These are phyloP conservation scores for Deroplatys truncata DNA, from an alignment of 2,888 invertebrate genomes.

Conservation along the genomic window DNA sequence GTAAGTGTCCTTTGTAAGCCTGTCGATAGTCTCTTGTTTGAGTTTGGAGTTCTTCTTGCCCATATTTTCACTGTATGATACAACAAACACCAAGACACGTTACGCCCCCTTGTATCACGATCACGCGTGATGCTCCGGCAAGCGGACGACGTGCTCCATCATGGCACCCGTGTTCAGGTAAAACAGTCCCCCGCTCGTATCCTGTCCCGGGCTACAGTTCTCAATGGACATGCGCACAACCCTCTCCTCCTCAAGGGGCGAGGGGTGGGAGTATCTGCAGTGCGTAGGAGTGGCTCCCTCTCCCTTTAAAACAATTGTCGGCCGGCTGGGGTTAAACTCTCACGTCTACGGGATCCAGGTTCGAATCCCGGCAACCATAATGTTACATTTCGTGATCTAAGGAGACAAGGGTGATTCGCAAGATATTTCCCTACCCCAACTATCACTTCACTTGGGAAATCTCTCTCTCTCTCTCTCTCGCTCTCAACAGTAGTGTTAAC, in stretches of 20 bases:
- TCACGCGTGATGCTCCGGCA: neutral
- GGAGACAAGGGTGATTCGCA: no score
- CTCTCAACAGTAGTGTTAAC: no score
- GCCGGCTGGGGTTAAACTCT: no score
- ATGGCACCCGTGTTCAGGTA: neutral
- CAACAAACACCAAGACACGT: neutral
- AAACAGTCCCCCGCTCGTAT: neutral
- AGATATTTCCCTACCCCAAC: no score
- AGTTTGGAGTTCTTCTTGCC: constrained; percentile 95
- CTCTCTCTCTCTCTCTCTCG: no score
- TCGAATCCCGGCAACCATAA: no score
- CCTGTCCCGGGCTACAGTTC: neutral
- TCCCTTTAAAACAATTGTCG: no score
- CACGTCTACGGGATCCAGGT: no score
- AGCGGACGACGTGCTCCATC: neutral
- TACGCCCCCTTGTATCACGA: neutral
- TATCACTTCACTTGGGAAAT: no score
- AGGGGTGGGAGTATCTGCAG: neutral
- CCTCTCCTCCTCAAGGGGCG: neutral
- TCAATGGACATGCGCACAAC: neutral
- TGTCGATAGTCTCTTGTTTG: constrained; percentile 91
- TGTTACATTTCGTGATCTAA: no score
- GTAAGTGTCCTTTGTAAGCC: constrained; percentile 87
- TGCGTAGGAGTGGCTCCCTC: neutral
- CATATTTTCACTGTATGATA: constrained; percentile 51